These are phyloP conservation scores for Galagoides demidoff DNA, from an alignment of 2,797 vertebrate genomes.

Conservation along the genomic window DNA sequence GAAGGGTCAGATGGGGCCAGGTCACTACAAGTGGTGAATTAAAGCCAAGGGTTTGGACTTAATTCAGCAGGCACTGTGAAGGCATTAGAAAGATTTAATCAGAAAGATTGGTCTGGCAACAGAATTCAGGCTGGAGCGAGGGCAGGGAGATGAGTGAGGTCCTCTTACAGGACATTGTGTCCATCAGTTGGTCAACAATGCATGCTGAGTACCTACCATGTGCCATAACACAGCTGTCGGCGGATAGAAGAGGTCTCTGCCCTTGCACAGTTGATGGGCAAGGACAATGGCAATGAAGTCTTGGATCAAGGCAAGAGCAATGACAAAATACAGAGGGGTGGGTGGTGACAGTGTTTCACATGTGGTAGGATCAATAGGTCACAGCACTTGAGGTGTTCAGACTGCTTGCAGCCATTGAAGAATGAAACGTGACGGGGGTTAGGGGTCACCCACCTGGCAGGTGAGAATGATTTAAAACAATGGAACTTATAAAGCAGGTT, in stretches of 20 bases:
- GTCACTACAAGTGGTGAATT: neutral
- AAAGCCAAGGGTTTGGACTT: neutral
- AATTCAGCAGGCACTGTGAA: neutral
- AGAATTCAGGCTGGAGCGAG: neutral
- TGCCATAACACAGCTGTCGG: neutral
- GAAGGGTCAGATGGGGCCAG: neutral
- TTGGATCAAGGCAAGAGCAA: neutral
- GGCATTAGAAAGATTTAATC: neutral
- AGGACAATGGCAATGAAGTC: neutral
- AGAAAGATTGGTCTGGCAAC: slow-evolving; percentile 1
- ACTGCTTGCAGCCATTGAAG: neutral
- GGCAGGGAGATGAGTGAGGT: neutral
- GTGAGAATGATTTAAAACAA: neutral
- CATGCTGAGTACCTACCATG: neutral
- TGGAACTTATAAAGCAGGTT: neutral
- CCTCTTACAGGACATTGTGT: neutral
- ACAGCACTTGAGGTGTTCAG: neutral
- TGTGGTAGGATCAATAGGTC: neutral
- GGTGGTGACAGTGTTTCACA: neutral
- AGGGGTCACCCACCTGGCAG: neutral
- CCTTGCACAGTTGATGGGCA: neutral
- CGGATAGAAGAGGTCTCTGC: neutral
- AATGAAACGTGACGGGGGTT: neutral
- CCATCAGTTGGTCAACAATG: neutral
- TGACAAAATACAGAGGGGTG: neutral